Base-by-base conservation (phyloP, 2,113 vertebrate species). In the Cyprinodon brontotheroides region DNA sequence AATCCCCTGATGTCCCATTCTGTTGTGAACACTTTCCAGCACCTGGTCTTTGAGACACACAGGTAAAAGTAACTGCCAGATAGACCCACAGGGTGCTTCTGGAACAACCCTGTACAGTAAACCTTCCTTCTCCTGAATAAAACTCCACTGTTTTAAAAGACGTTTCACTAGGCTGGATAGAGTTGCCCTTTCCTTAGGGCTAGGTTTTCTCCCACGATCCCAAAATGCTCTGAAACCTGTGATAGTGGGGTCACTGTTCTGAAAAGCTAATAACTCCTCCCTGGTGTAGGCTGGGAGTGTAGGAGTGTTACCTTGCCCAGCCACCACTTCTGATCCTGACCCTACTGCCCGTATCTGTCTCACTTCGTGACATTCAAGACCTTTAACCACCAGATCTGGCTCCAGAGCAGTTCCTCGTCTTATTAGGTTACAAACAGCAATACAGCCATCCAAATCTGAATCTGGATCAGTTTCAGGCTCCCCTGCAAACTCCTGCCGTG, bases 1-100 rank as follows among this genome's bases (percentile, higher is more conserved):
- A 7, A 66, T 66, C 9, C 65, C 65, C n/a, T 66, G 65, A 29
- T 47, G 65, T 14, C 65, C 65, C 41, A 66, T 66, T 3, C 9
- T 4, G 45, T 12, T 8, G 43, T 10, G 9, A 11, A 45, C 5
- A 45, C 43, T 45, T 8, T 45, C 43, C 43, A 45, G 13, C 4
- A 48, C 47, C 13, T 48, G 13, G 5, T 48, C 47, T 48, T 48
- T 48, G 13, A 48, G 13, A 15, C 65, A 67, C 11, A 0, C 22
- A 0, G 65, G 65, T 13, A 64, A 4, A 8, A 66, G 65, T 6
- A 66, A 29, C 41, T 43, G 41, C n/a, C 10, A 20, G 3, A 45
- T 4, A 2, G 3, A 3, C 2, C 65, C 65, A 1, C 2, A 4
- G 11, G 2, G 41, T 9, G 43, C 5, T 29, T 66, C 65, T 29